Evolutionary conservation across 2,888 invertebrate species (phyloP), one percentile per base, ranked within the genome.

Genomic region (Netelia melanura): DNA sequence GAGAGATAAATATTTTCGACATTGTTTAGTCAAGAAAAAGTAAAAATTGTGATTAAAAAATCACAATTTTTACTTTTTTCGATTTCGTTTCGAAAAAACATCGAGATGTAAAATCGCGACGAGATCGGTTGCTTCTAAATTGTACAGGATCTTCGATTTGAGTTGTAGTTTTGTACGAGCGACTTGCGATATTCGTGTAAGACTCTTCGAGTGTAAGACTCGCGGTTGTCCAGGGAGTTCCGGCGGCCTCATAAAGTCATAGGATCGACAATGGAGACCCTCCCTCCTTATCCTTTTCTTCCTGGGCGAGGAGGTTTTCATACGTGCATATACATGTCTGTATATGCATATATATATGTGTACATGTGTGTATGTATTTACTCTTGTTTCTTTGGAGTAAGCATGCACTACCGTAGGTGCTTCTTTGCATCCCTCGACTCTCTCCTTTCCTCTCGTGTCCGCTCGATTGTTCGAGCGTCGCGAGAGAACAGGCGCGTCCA

Each of bases 181-280:
- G 65, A 44, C 10, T 67, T 38, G 38, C n/a, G n/a, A 71, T 71
- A 71, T 43, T 74, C 58, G 78, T 79, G 81, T 79, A 75, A 79
- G 64, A 64, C 64, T 84, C 17, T 17, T 52, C 10, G 21, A 43
- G 17, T 52, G 21, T 23, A 62, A 56, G 52, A 67, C 25, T 72
- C 78, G n/a, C 72, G 58, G 74, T 56, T 23, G 43, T 38, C 21
- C 74, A 44, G 70, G 62, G 58, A 81, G 80, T 75, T 25, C 52
- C 58, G 82, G 68, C 72, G 56, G 88, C 76, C 87, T 90, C 89
- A 89, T 90, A 89, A 90, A 90, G 90, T 88, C 90, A 88, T 88
- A 89, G 88, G 85, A 87, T 87, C 89, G 88, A 88, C 88, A 87
- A 87, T 87, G 88, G 86, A 83, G 81, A 70, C 84, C 64, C 71